Percentiles rank a stretch among this genome's conserved stretches.
Conservation (phyloP, 2,797 vertebrate genomes). For the Molossus alvarezi region DNA sequence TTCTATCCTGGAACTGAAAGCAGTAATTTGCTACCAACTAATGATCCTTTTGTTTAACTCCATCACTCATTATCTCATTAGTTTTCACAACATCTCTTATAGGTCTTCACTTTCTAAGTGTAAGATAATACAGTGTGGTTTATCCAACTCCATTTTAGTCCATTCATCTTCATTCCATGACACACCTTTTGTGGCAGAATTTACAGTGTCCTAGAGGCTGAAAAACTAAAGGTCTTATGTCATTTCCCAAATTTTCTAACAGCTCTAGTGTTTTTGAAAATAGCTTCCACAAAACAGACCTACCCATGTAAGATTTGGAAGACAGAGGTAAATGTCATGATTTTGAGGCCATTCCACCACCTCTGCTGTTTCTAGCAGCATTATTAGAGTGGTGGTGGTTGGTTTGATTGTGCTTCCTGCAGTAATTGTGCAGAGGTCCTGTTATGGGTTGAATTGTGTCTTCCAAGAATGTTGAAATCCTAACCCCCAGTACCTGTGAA, state of each 20-base stretch:
- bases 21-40: slow-evolving; percentile 2
- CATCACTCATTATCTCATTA: background rate
- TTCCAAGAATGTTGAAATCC: background rate
- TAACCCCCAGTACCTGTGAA: background rate
- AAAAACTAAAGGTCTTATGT: background rate
- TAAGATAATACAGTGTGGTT: background rate
- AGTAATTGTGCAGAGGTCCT: background rate
- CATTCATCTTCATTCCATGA: background rate
- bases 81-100: background rate
- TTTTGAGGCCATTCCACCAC: accelerated
- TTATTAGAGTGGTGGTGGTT: background rate
- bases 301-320: background rate
- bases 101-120: background rate
- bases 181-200: background rate
- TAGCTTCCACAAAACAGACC: background rate
- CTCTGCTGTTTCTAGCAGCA: background rate
- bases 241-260: background rate
- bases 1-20: background rate
- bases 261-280: background rate
- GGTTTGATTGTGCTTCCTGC: background rate
- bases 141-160: background rate
- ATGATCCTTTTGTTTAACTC: background rate
- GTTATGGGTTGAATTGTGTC: background rate
- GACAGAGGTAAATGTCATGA: background rate
- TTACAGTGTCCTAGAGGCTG: background rate